These are phyloP conservation scores for Halictus rubicundus DNA, from an alignment of 1,140 invertebrate species.

Conservation along the genomic window DNA sequence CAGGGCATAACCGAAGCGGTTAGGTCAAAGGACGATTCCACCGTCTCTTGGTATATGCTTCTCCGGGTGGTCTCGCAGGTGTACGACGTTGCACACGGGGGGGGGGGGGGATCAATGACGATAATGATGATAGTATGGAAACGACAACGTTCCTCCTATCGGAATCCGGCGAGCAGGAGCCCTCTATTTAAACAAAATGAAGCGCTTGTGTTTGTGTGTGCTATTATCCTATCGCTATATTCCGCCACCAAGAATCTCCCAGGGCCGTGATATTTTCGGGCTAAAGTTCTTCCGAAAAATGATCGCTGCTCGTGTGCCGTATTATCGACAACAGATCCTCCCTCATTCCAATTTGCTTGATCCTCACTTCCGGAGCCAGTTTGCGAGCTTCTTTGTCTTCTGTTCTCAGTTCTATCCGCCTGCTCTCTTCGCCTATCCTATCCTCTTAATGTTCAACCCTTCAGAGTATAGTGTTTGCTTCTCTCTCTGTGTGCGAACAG, in stretches of 20 bases:
- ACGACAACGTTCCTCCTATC: neutral
- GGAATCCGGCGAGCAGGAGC: constrained; percentile 44
- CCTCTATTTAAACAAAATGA: constrained; percentile 56
- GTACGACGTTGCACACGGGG: no score
- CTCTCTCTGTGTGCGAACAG: no score
- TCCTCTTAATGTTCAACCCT: neutral
- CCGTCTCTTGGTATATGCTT: no score
- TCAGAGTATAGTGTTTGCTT: neutral
- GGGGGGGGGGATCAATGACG: neutral
- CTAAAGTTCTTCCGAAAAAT: constrained; percentile 80
- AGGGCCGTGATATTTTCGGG: constrained; percentile 43
- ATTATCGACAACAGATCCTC: constrained; percentile 79
- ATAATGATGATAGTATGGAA: constrained; percentile 24
- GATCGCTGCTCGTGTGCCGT: constrained; percentile 79
- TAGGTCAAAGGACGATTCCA: no score
- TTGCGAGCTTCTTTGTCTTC: constrained; percentile 70
- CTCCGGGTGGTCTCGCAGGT: no score
- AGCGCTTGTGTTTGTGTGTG: neutral
- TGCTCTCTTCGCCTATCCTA: neutral
- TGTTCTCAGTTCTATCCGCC: constrained; percentile 21
- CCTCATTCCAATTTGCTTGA: constrained; percentile 81
- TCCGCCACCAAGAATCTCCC: neutral
- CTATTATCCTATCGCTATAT: constrained; percentile 14
- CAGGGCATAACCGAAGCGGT: constrained; percentile 73
- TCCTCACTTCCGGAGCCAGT: constrained; percentile 80